A percentile compares a stretch with the other conserved stretches of the same genome.
phyloP scores from a whole-genome alignment of 2,113 vertebrate genomes.

The Danionella cerebrum region DNA sequence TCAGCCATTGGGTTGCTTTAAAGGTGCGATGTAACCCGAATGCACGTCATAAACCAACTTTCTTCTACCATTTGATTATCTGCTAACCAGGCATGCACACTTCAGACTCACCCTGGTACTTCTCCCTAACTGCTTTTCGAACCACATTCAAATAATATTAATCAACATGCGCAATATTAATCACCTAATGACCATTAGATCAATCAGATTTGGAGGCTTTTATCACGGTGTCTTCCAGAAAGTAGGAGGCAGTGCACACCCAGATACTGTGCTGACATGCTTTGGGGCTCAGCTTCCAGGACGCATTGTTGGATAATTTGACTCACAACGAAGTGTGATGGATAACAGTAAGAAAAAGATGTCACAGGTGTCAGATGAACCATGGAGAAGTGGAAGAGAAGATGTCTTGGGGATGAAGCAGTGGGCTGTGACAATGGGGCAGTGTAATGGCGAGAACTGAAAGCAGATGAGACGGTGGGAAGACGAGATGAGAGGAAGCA shows the following conservation, averaged over 20 bases:
- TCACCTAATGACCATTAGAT: neutral
- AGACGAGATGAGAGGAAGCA: neutral
- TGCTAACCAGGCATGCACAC: too few relatives aligned
- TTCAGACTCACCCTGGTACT: too few relatives aligned
- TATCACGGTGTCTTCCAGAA: neutral
- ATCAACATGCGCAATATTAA: too few relatives aligned
- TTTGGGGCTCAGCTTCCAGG: neutral
- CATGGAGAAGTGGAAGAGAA: neutral
- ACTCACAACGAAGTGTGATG: neutral
- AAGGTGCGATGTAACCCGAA: too few relatives aligned
- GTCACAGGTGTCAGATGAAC: neutral
- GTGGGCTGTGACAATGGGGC: neutral
- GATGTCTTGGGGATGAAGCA: neutral
- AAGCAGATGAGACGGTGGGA: neutral
- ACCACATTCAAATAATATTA: too few relatives aligned
- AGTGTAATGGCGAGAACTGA: conserved; percentile 7
- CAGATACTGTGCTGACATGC: neutral
- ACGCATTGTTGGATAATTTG: conserved; percentile 14
- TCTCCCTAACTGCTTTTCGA: too few relatives aligned
- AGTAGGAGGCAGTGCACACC: neutral
- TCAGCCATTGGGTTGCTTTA: too few relatives aligned
- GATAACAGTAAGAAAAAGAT: neutral
- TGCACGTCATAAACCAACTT: too few relatives aligned
- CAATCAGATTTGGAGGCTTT: neutral
- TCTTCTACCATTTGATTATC: too few relatives aligned